A percentile compares a stretch with the other conserved stretches of the same genome.
Evolutionary conservation across 2,888 invertebrate species (phyloP).

Genomic region (Callinectes sapidus): DNA sequence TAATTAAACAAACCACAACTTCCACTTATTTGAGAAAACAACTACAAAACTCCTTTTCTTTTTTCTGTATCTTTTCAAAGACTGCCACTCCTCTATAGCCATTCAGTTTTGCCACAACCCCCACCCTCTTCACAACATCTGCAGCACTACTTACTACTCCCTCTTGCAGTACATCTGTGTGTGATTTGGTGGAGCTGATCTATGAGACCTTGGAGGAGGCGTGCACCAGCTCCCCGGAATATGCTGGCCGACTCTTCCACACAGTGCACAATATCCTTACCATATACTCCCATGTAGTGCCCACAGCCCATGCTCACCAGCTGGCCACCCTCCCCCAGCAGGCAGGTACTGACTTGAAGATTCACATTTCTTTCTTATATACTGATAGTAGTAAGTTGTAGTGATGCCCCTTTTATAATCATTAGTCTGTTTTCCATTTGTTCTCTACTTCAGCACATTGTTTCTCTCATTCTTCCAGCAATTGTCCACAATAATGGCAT

Average conservation of each 20-base stretch:
- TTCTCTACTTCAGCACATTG: not conserved
- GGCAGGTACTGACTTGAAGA: conserved; percentile 79
- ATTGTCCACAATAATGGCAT: conserved; percentile 94
- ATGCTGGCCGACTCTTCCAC: conserved; percentile 82
- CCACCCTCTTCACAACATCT: not conserved
- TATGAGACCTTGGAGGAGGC: conserved; percentile 83
- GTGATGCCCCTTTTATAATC: too few relatives aligned
- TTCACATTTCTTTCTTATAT: not conserved
- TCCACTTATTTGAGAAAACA: not conserved
- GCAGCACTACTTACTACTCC: not conserved
- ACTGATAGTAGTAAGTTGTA: not conserved
- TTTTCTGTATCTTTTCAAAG: not conserved
- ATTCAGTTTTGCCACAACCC: not conserved
- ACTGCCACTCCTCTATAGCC: not conserved
- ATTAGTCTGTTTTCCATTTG: not conserved
- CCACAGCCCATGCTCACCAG: conserved; percentile 86
- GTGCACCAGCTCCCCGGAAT: conserved; percentile 79
- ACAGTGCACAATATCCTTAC: conserved; percentile 85
- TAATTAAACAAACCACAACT: not conserved
- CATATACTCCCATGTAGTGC: conserved; percentile 86
- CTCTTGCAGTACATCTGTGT: conserved; percentile 77
- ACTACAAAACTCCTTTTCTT: not conserved
- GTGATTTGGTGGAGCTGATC: conserved; percentile 82
- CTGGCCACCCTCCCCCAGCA: conserved; percentile 91
- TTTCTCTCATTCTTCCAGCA: conserved; percentile 78